A percentile compares a stretch with the other conserved stretches of the same genome.
These are phyloP conservation scores for Aurelia sp. DNA, from an alignment of 30 jellyfish, hydroid and myxozoan genomes.

Conservation along the genomic window DNA sequence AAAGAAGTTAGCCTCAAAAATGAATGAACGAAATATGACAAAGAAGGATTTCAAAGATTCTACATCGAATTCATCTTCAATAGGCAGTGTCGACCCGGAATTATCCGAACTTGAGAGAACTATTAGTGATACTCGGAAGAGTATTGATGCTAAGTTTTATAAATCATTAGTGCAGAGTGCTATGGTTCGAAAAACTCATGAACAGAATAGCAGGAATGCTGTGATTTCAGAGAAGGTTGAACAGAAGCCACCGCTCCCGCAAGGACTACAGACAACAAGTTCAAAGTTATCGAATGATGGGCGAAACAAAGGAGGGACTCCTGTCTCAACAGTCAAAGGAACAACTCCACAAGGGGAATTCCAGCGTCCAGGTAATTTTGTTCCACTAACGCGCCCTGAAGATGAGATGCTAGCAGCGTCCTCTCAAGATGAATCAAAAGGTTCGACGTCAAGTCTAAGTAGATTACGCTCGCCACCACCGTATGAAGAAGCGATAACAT, in stretches of 20 bases:
- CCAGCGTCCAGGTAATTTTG: neutral
- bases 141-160: slow-evolving; percentile 97
- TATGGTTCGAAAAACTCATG: neutral
- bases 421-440: slow-evolving; percentile 13
- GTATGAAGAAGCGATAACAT: slow-evolving; percentile 58
- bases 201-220: neutral
- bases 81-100: slow-evolving; percentile 88
- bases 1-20: slow-evolving; percentile 10
- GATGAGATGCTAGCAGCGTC: slow-evolving; percentile 14
- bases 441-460: slow-evolving; percentile 6
- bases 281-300: neutral
- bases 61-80: slow-evolving; percentile 42
- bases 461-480: slow-evolving; percentile 73
- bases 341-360: slow-evolving; percentile 12
- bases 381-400: neutral
- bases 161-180: slow-evolving; percentile 80
- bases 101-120: slow-evolving; percentile 89
- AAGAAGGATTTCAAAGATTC: neutral
- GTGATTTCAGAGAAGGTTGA: neutral
- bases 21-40: neutral
- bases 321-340: neutral
- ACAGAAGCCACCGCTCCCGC: neutral
- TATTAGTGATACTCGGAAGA: slow-evolving; percentile 92
- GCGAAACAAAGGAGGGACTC: neutral
- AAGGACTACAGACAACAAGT: neutral